phyloP scores from a whole-genome alignment of 2,888 invertebrate genomes.

The Bhutanitis thaidina region DNA sequence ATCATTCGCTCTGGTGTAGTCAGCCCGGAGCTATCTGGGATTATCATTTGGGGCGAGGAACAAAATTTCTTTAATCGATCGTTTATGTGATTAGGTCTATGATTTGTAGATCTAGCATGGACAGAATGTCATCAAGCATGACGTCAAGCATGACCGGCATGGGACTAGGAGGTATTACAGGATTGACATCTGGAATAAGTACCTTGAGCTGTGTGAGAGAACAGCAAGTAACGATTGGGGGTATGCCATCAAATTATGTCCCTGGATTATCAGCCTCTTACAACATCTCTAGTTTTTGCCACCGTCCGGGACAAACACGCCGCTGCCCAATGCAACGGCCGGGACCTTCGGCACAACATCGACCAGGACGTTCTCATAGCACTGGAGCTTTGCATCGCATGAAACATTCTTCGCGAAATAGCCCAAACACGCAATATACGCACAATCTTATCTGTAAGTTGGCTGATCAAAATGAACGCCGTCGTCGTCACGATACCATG shows the following conservation, averaged over 20 bases:
- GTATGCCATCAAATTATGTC: slow-evolving; percentile 76
- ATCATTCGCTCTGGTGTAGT: slow-evolving; percentile 71
- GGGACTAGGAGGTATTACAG: slow-evolving; percentile 72
- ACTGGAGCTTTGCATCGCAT: slow-evolving; percentile 68
- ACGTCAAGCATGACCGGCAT: slow-evolving; percentile 76
- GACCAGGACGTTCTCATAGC: slow-evolving; percentile 72
- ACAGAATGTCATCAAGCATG: slow-evolving; percentile 76
- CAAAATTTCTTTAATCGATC: neutral
- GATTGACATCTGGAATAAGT: slow-evolving; percentile 66
- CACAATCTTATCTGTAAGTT: slow-evolving; percentile 74
- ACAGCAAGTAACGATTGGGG: slow-evolving; percentile 72
- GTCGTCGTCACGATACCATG: slow-evolving; percentile 73
- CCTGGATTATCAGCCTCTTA: slow-evolving; percentile 73
- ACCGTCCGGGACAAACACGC: slow-evolving; percentile 72
- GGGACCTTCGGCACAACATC: slow-evolving; percentile 71
- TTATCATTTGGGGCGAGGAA: slow-evolving; percentile 28
- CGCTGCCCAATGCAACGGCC: slow-evolving; percentile 74
- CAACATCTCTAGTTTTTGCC: slow-evolving; percentile 75
- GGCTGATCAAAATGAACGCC: slow-evolving; percentile 74
- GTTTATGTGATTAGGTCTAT: slow-evolving; percentile 41
- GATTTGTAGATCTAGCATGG: slow-evolving; percentile 70
- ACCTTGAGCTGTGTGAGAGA: slow-evolving; percentile 69
- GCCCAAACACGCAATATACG: slow-evolving; percentile 70
- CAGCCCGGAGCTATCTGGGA: slow-evolving; percentile 60
- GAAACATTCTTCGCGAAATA: slow-evolving; percentile 70